phyloP scores from a whole-genome alignment of 2,797 vertebrate species.

The Muscicapa comitata region DNA sequence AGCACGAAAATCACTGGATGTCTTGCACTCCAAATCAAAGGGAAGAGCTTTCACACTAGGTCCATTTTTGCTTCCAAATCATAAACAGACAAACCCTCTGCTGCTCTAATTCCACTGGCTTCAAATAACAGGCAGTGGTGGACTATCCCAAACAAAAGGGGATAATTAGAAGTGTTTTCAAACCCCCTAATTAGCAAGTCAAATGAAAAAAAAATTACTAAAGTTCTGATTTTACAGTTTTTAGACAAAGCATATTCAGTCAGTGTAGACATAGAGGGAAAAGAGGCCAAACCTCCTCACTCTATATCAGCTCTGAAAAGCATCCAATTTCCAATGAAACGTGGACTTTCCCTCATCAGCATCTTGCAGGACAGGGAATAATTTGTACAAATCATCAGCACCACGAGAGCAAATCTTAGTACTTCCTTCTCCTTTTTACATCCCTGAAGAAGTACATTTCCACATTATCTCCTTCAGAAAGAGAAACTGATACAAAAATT shows the following conservation, averaged over 20 bases:
- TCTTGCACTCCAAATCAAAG: neutral
- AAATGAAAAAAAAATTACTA: neutral
- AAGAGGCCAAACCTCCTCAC: neutral
- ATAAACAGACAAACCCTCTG: neutral
- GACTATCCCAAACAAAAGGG: neutral
- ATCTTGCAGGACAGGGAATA: neutral
- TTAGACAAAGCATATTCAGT: neutral
- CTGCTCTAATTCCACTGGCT: neutral
- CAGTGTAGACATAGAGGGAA: neutral
- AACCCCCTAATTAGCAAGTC: neutral
- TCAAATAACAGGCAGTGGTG: neutral
- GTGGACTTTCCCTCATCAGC: neutral
- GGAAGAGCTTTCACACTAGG: neutral
- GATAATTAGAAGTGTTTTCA: neutral
- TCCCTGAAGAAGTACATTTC: neutral
- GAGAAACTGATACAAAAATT: neutral
- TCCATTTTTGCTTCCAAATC: neutral
- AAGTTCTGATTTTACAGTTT: neutral
- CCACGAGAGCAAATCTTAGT: neutral
- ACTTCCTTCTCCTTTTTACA: neutral
- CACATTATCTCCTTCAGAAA: neutral
- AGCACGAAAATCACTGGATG: neutral
- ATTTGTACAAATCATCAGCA: neutral
- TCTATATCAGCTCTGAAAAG: neutral
- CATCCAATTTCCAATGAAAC: neutral